A percentile compares a stretch with the other conserved stretches of the same genome.
These are phyloP conservation scores for Euwallacea similis DNA, from an alignment of 1,140 invertebrate genomes.

Conservation along the genomic window DNA sequence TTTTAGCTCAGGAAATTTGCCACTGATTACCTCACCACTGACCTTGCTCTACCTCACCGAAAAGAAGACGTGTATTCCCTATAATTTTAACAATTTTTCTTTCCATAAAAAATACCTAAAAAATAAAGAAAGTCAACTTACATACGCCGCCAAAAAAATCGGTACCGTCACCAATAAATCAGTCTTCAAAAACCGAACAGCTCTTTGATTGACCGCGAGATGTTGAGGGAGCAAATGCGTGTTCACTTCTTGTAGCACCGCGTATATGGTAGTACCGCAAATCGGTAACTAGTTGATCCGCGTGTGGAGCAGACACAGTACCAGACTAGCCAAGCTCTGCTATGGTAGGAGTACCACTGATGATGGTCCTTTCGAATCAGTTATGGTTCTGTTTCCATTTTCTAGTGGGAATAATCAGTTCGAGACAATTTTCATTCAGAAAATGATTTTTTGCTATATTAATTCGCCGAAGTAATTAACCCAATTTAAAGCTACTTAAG, in stretches of 20 bases:
- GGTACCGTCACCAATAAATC: background rate
- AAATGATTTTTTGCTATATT: too few species aligned
- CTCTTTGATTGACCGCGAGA: background rate
- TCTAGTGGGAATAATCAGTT: too few species aligned
- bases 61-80: too few species aligned
- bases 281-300: background rate
- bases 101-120: too few species aligned
- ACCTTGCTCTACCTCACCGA: too few species aligned
- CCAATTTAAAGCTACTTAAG: too few species aligned
- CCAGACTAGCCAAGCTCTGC: background rate
- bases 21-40: too few species aligned
- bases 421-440: too few species aligned
- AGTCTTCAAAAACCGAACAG: background rate
- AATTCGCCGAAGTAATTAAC: too few species aligned
- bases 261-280: background rate
- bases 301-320: background rate
- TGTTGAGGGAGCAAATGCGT: background rate
- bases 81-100: too few species aligned
- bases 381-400: too few species aligned
- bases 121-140: background rate
- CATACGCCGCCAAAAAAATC: background rate
- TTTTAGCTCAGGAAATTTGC: background rate
- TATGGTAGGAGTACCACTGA: background rate
- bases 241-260: background rate
- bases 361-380: background rate